These are phyloP conservation scores for Elysia chlorotica DNA, from an alignment of 1,140 invertebrate genomes.

Conservation along the genomic window DNA sequence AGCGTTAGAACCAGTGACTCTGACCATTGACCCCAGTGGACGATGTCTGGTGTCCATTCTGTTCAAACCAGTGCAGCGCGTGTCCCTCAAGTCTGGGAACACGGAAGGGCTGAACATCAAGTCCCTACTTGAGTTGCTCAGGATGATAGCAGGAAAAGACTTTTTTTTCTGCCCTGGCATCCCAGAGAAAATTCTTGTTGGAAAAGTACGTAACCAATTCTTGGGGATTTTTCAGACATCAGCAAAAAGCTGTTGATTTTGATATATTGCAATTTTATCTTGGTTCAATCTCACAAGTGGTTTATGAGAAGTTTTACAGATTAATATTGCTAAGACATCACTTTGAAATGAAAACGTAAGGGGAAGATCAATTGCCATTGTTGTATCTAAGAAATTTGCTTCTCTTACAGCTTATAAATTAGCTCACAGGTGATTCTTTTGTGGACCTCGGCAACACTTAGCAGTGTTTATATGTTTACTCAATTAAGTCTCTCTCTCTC, in stretches of 20 bases:
- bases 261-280: not conserved
- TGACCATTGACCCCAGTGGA: constrained; percentile 6
- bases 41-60: not conserved
- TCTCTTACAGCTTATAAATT: too few species aligned
- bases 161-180: constrained; percentile 10
- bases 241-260: not conserved
- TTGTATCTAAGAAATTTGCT: too few species aligned
- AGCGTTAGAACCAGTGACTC: constrained; percentile 1
- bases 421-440: too few species aligned
- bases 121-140: not conserved
- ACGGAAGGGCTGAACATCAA: not conserved
- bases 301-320: not conserved
- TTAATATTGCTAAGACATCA: not conserved
- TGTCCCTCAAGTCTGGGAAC: not conserved
- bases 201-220: not conserved
- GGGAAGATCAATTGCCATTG: not conserved
- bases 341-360: not conserved
- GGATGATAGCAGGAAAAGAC: constrained; percentile 4
- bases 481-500: too few species aligned
- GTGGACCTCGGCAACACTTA: too few species aligned
- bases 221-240: not conserved
- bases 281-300: not conserved
- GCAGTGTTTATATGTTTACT: too few species aligned
- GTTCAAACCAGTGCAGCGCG: constrained; percentile 6
- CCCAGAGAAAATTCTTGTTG: not conserved